Conservation (phyloP, 2,888 invertebrate species). For the Penaeus monodon region DNA sequence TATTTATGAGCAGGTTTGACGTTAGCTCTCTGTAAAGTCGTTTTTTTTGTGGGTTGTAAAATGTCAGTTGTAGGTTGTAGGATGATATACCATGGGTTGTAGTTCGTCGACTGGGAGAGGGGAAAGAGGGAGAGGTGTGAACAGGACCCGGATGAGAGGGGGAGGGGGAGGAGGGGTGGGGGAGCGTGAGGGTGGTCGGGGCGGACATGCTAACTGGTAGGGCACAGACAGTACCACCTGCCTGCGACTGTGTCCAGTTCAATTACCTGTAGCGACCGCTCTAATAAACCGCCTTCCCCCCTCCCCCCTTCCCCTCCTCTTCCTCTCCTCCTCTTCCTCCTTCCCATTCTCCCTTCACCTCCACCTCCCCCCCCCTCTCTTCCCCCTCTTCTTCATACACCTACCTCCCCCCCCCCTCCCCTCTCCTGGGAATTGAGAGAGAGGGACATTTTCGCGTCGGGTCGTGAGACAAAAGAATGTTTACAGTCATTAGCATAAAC, state of each 20-base stretch:
- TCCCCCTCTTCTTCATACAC: not conserved
- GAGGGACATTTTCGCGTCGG: not conserved
- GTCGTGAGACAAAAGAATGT: no score
- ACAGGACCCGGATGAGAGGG: no score
- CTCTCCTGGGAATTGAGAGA: not conserved
- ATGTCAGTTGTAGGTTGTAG: no score
- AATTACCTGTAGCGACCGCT: conserved; percentile 14
- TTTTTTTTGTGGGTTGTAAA: no score
- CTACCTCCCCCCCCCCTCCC: no score
- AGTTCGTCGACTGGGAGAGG: no score
- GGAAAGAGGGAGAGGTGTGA: no score
- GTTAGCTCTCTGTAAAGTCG: no score
- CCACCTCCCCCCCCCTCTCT: not conserved
- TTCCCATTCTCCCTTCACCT: no score
- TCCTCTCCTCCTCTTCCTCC: no score
- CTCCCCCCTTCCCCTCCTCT: not conserved
- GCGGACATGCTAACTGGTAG: conserved; percentile 33
- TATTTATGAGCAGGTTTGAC: not conserved
- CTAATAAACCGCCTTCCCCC: conserved; percentile 7
- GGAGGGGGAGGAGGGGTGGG: not conserved
- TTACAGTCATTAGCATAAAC: no score
- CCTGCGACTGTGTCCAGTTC: conserved; percentile 31
- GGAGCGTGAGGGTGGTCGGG: conserved; percentile 15
- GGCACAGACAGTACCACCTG: conserved; percentile 52
- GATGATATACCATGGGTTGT: no score